phyloP scores from a whole-genome alignment of 30 jellyfish, hydroid and myxozoan species.

The Haliclystus octoradiatus region DNA sequence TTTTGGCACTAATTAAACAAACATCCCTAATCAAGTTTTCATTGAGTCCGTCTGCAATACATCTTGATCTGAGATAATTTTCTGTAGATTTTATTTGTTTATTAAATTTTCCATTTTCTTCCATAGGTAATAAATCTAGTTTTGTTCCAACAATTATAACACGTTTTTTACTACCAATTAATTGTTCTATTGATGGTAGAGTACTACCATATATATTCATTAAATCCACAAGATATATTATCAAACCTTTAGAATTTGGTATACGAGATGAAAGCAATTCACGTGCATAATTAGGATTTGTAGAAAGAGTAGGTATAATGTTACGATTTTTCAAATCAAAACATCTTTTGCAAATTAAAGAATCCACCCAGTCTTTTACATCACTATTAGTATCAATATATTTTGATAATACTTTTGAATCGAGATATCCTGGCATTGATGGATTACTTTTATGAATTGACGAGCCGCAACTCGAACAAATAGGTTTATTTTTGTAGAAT shows the following conservation, averaged over 20 bases:
- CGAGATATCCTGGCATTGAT: constrained; percentile 33
- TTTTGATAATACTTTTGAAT: constrained; percentile 25
- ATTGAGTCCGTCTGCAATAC: constrained; percentile 40
- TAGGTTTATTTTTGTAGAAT: constrained; percentile 48
- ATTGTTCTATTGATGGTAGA: constrained; percentile 23
- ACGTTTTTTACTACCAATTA: constrained; percentile 49
- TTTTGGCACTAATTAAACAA: constrained; percentile 68
- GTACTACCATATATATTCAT: constrained; percentile 59
- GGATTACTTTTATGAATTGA: constrained; percentile 47
- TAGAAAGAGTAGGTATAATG: constrained; percentile 3
- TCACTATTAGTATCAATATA: constrained; percentile 8
- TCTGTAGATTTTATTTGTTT: constrained; percentile 37
- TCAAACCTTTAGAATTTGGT: constrained; percentile 37
- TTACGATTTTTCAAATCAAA: constrained; percentile 25
- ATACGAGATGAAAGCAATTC: constrained; percentile 38
- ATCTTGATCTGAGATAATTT: constrained; percentile 16
- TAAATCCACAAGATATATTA: constrained; percentile 70
- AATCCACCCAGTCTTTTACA: too few species aligned
- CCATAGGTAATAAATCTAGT: constrained; percentile 64
- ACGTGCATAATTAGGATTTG: constrained; percentile 23
- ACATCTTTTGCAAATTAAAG: constrained; percentile 44
- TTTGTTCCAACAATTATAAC: constrained; percentile 73
- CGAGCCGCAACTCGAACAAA: constrained; percentile 71
- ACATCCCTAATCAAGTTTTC: constrained; percentile 44
- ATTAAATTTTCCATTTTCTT: constrained; percentile 27